Percentiles rank a stretch among this genome's conserved stretches.
phyloP scores from a whole-genome alignment of 1,140 invertebrate genomes.

The Hylaeus anthracinus region DNA sequence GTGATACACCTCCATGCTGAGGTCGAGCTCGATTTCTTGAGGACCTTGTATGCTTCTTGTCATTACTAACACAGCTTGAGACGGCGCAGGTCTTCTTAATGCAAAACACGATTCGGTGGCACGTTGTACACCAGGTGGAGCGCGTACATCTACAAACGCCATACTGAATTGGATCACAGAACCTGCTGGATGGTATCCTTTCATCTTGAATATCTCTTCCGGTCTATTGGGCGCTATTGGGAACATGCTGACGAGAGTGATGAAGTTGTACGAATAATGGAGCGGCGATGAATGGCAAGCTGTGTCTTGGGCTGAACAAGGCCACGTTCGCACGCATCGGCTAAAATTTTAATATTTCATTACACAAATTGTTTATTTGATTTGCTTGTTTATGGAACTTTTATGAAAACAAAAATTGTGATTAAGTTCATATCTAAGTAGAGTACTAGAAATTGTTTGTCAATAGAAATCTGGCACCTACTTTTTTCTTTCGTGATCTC shows the following conservation, averaged over 20 bases:
- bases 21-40: conserved; percentile 93
- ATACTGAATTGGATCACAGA: conserved; percentile 89
- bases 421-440: no score
- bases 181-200: conserved; percentile 86
- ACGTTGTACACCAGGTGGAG: conserved; percentile 82
- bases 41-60: conserved; percentile 89
- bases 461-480: conserved; percentile 77
- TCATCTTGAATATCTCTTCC: conserved; percentile 93
- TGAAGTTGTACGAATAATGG: conserved; percentile 94
- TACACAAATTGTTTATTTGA: background rate
- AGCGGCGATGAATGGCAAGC: conserved; percentile 89
- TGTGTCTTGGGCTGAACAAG: conserved; percentile 86
- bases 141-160: conserved; percentile 84
- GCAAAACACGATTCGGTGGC: conserved; percentile 87
- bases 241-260: conserved; percentile 93
- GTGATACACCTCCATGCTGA: conserved; percentile 92
- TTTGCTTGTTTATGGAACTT: no score
- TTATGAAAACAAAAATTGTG: no score
- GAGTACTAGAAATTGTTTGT: no score
- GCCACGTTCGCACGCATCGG: conserved; percentile 88
- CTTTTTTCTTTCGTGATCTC: conserved; percentile 88
- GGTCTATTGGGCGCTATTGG: conserved; percentile 85
- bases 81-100: conserved; percentile 80
- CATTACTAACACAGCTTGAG: conserved; percentile 88
- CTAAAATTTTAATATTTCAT: conserved; percentile 81